Percentiles rank a stretch among this genome's conserved stretches.
Conservation (phyloP, 2,113 vertebrate species). For the Aspiorhynchus laticeps region DNA sequence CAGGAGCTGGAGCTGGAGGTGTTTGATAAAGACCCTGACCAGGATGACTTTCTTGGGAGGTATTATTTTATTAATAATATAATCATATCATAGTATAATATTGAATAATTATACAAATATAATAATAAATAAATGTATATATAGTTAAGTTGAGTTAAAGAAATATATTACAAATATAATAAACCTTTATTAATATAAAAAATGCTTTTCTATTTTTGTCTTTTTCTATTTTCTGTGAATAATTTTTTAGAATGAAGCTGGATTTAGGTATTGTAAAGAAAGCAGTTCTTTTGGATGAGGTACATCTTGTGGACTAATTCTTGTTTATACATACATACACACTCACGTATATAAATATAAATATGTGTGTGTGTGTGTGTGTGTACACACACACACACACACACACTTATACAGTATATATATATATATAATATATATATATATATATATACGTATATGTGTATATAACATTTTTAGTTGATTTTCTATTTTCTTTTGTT, state of each 20-base stretch:
- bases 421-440: too few species aligned
- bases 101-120: background rate
- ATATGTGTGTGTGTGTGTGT: too few species aligned
- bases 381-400: too few species aligned
- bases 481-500: too few species aligned
- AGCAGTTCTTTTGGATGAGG: conserved; percentile 83
- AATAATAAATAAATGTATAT: background rate
- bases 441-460: too few species aligned
- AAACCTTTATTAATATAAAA: background rate
- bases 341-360: too few species aligned
- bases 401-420: too few species aligned
- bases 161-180: too few species aligned
- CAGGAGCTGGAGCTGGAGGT: conserved; percentile 94
- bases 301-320: conserved; percentile 65
- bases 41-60: conserved; percentile 96
- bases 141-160: too few species aligned
- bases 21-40: conserved; percentile 95
- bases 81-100: background rate
- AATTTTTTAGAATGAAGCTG: conserved; percentile 80
- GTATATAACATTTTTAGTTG: background rate
- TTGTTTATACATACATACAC: too few species aligned
- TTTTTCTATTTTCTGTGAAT: conserved; percentile 13
- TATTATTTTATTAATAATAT: conserved; percentile 57
- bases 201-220: background rate
- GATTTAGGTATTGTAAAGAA: conserved; percentile 88